A percentile compares a stretch with the other conserved stretches of the same genome.
These are phyloP conservation scores for Sorex fumeus DNA, from an alignment of 2,113 vertebrate species.

Conservation along the genomic window DNA sequence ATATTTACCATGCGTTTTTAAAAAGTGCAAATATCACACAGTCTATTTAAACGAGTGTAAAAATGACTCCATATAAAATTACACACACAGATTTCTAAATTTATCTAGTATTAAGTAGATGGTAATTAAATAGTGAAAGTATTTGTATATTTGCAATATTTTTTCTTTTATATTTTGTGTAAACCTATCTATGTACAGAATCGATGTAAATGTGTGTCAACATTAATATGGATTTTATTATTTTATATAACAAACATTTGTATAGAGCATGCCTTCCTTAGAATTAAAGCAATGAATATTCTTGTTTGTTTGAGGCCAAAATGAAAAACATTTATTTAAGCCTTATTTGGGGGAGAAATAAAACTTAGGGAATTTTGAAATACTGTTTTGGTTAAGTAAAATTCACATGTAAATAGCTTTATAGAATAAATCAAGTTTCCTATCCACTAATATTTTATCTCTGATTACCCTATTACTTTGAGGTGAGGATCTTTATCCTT, in stretches of 20 bases:
- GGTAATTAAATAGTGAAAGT: background rate
- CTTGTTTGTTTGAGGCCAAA: background rate
- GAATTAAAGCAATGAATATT: background rate
- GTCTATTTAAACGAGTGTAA: slow-evolving; percentile 36
- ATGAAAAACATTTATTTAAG: background rate
- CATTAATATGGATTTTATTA: background rate
- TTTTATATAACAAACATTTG: slow-evolving; percentile 15
- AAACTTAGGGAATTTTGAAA: background rate
- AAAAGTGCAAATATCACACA: background rate
- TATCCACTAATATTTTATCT: background rate
- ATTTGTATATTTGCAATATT: background rate
- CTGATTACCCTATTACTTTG: background rate
- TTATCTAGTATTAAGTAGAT: slow-evolving; percentile 2
- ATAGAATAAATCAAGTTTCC: background rate
- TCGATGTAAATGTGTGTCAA: background rate
- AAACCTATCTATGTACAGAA: slow-evolving; percentile 5
- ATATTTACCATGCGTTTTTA: background rate
- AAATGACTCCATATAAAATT: background rate
- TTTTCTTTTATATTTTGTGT: background rate
- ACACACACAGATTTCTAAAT: background rate
- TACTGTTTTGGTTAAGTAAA: slow-evolving; percentile 28
- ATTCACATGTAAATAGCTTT: background rate
- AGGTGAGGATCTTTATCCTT: background rate
- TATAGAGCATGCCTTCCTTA: background rate
- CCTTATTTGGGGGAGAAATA: slow-evolving; percentile 27